Base-by-base conservation (phyloP, 2,797 vertebrate species). In the Epinephelus awoara region DNA sequence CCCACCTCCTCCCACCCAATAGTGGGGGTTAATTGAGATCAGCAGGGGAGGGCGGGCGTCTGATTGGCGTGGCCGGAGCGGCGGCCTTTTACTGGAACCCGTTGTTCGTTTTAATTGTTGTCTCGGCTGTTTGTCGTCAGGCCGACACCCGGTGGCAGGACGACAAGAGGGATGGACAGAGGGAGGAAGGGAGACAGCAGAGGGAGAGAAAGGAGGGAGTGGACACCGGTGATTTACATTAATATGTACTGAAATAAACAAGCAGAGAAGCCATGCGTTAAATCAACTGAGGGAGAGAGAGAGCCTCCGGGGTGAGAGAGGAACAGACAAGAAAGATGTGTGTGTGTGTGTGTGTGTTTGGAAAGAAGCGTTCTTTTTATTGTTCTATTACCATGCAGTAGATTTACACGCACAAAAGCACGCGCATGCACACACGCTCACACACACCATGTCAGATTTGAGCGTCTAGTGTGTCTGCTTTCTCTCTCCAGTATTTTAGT, bases 31-130 rank as follows among this genome's bases (percentile, higher is more conserved):
- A 94, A 94, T 93, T 89, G 91, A 92, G 89, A 89, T 89, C 90
- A 90, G 78, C 23, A 4, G 69, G 67, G 74, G 74, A 61, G 73
- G 79, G 73, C 11, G 4, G 61, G 56, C 3, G 3, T 84, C 52
- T 86, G 89, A 91, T 79, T 83, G 73, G 85, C 75, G n/a, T 75
- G 84, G 87, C 73, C 17, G 0, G n/a, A 62, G 72, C 21, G 18
- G 44, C 56, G 56, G 75, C 67, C 70, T 85, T 76, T 85, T 46
- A 66, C 74, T 11, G 7, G 58, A 38, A 49, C 46, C 75, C 38
- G 61, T 89, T 92, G 92, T 91, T 92, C 81, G 1, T 52, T 85
- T 90, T 93, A 93, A 93, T 93, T 92, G 90, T 91, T 86, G 86
- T 76, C 85, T 67, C 0, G 57, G 81, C 81, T 77, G 68, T 92